Base-by-base conservation (phyloP, 2,888 invertebrate genomes). In the Idaea biselata region DNA sequence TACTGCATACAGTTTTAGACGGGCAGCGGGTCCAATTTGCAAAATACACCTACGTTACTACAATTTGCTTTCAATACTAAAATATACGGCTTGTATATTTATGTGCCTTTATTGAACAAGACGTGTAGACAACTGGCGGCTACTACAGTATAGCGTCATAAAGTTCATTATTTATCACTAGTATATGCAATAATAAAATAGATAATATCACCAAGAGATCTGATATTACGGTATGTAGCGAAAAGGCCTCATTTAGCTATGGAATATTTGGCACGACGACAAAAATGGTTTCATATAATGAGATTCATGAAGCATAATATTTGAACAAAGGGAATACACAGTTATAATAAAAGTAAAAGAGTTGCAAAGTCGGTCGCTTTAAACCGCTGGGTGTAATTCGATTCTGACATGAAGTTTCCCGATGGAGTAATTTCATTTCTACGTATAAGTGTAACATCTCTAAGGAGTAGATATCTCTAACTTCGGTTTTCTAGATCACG, bases 311-410 rank as follows among this genome's bases (percentile, higher is more conserved):
- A 72, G 58, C 63, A 65, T 58, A 64, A 59, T 61, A 58, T 60
- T 58, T 17, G 18, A 60, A 60, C 63, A 44, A 62, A 61, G 60
- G 32, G 44, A 59, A 60, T 2, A 59, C 58, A 62, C 61, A 17
- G 62, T 60, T 64, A 61, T 63, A 63, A 60, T 59, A 60, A 62
- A 64, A 62, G 16, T 62, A 66, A 70, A 69, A 70, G 60, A 58
- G 61, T 65, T 67, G 16, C 59, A 60, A 67, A 64, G 66, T 72
- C 69, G 69, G 60, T 63, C 63, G 62, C 65, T 69, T 66, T 60
- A 70, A 81, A 75, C 72, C 73, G 73, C 72, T 71, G 73, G 68
- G 76, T 70, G 69, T 73, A 76, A 80, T 80, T 79, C 72, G 73
- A 79, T 80, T 76, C 73, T 59, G 53, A 65, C 64, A 63, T 65